Percentiles rank a stretch among this genome's conserved stretches.
These are phyloP conservation scores for Hecatera dysodea DNA, from an alignment of 2,888 invertebrate genomes.

Conservation along the genomic window DNA sequence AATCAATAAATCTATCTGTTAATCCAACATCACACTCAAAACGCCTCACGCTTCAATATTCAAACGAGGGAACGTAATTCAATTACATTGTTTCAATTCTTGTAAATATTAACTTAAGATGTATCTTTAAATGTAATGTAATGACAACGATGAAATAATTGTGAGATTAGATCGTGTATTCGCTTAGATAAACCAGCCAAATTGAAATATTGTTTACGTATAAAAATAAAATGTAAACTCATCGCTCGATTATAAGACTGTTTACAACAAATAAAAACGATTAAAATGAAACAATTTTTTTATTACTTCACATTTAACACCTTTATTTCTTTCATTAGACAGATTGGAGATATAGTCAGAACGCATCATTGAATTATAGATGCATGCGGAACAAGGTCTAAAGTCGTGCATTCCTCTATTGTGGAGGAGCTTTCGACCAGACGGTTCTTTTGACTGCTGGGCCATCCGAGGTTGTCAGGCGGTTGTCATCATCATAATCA, in stretches of 20 bases:
- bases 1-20: no score
- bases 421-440: no score
- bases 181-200: constrained; percentile 87
- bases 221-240: constrained; percentile 80
- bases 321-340: no score
- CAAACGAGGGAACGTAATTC: constrained; percentile 78
- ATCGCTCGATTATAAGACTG: constrained; percentile 90
- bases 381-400: no score
- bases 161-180: constrained; percentile 82
- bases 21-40: constrained; percentile 60
- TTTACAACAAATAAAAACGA: constrained; percentile 87
- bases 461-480: no score
- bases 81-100: constrained; percentile 83
- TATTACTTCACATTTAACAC: not conserved
- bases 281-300: constrained; percentile 54
- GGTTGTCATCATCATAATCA: no score
- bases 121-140: constrained; percentile 76
- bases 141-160: constrained; percentile 80
- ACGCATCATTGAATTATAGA: no score
- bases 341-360: no score
- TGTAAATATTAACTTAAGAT: constrained; percentile 85
- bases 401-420: no score
- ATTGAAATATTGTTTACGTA: constrained; percentile 85
- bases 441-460: no score
- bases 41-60: constrained; percentile 68